A percentile compares a stretch with the other conserved stretches of the same genome.
Conservation (phyloP, 2,888 invertebrate species). For the Drosophila greeni region DNA sequence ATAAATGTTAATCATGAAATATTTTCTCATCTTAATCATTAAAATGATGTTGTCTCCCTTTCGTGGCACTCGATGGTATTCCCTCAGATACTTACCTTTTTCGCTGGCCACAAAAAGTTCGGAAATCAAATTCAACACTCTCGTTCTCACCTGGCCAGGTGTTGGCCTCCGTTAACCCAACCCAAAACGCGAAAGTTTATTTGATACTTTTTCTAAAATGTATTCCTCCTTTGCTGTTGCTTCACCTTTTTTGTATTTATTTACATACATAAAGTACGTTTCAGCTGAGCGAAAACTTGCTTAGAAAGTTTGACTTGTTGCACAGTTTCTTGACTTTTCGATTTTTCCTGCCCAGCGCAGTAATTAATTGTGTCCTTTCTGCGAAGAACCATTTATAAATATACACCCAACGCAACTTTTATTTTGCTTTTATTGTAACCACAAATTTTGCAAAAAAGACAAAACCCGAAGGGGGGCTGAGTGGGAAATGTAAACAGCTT, state of each 20-base stretch:
- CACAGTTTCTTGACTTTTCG: constrained; percentile 45
- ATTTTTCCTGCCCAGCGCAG: constrained; percentile 23
- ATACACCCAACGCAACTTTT: constrained; percentile 25
- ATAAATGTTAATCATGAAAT: not conserved
- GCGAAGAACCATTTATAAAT: constrained; percentile 30
- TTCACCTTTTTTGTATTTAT: constrained; percentile 28
- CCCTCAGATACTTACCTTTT: not conserved
- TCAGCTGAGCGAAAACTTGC: constrained; percentile 40
- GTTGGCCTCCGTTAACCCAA: not conserved
- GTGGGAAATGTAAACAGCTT: constrained; percentile 56
- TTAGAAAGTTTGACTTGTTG: constrained; percentile 63
- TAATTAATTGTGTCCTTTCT: constrained; percentile 69
- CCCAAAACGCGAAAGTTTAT: constrained; percentile 28
- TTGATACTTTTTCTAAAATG: constrained; percentile 21
- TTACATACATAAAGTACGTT: constrained; percentile 52
- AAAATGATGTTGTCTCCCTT: not conserved
- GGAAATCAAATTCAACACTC: constrained; percentile 26
- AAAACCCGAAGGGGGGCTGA: constrained; percentile 2
- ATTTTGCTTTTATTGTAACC: constrained; percentile 56
- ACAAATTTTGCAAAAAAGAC: constrained; percentile 47
- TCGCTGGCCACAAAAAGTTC: constrained; percentile 11
- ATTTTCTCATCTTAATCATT: not conserved
- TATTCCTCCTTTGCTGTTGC: not conserved
- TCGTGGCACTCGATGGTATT: not conserved
- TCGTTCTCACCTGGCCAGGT: constrained; percentile 18